Evolutionary conservation across 2,888 invertebrate species (phyloP), one percentile per base, ranked within the genome.

Genomic region (Mythimna vitellina): DNA sequence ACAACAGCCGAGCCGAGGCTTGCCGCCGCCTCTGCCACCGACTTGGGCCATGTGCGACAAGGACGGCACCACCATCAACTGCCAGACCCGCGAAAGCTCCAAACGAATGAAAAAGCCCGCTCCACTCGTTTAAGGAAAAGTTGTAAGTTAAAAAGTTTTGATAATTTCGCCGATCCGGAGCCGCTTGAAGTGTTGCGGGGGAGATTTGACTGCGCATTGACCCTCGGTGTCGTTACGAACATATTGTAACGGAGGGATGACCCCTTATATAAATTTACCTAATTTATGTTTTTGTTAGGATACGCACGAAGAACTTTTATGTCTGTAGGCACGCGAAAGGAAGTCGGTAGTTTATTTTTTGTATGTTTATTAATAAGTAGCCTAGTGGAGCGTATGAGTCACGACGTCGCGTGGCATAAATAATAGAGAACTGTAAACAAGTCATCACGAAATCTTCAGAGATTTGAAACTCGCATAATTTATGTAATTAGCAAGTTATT

Each of bases 281-380:
- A 95, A 96, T 95, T 96, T 96, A 96, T 95, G 95, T 94, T 95
- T 94, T 93, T 91, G 93, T 95, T 92, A 91, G 93, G 93, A 93
- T 95, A 95, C 94, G 94, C 95, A 95, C 92, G 95, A 93, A 92
- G 89, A 95, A 94, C 90, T 96, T 96, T 96, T 95, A 96, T 96
- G 95, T 93, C 89, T 87, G 87, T 90, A 88, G 88, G 90, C 96
- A 96, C 96, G 96, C 96, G 88, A 95, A 94, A 95, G 95, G 95
- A 95, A 95, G 94, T 94, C 85, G 86, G 89, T 87, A 92, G 92
- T 93, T 93, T 92, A 92, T 91, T 92, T 91, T 90, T 92, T 91
- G 88, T 92, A 91, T 93, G 91, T 93, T 93, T 93, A 93, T 93
- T 93, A 93, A 92, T 94, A 93, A 92, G 90, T 89, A 89, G 87